Base-by-base conservation (phyloP, 2,888 invertebrate species). In the Apodemia duryi region DNA sequence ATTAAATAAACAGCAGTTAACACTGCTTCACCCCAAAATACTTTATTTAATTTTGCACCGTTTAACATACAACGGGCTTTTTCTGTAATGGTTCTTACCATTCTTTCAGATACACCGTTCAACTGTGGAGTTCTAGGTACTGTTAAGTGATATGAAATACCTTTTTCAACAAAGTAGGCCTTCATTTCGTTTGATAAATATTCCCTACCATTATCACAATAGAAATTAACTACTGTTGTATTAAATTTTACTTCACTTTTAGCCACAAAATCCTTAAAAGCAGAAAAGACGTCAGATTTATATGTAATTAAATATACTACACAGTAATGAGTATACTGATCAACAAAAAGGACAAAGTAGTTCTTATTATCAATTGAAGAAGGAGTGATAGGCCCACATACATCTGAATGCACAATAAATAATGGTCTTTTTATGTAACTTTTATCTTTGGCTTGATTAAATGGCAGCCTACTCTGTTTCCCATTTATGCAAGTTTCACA, bases 111-210 rank as follows among this genome's bases (percentile, higher is more conserved):
- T 13, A 81, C 76, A 67, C 79, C 79, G 75, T 84, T 85, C 71
- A 75, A 74, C 72, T 83, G 78, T 64, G 82, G 84, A 35, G 83
- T 82, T 67, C 75, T 70, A 64, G 83, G 80, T 65, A 84, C 78
- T 65, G 84, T 83, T 61, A 80, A 67, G 38, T 71, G 71, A 61
- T 69, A 70, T 1, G 63, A 62, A 41, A 71, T 70, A 32, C 72
- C 72, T 63, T 71, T 71, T 10, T 69, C 60, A 35, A 62, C 61
- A 67, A 72, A 72, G 57, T 67, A 73, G 9, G 64, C 62, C 69
- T 72, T 78, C 70, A 79, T 73, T 66, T 80, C 75, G 35, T 61
- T 70, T 38, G 77, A 77, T 63, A 77, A 70, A 71, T 78, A 80
- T 67, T 81, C 78, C 28, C 73, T 63, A 32, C 77, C 78, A 63